Evolutionary conservation across 1,140 invertebrate species (phyloP), one percentile per base, ranked within the genome.

Genomic region (Saxidomus purpurata): DNA sequence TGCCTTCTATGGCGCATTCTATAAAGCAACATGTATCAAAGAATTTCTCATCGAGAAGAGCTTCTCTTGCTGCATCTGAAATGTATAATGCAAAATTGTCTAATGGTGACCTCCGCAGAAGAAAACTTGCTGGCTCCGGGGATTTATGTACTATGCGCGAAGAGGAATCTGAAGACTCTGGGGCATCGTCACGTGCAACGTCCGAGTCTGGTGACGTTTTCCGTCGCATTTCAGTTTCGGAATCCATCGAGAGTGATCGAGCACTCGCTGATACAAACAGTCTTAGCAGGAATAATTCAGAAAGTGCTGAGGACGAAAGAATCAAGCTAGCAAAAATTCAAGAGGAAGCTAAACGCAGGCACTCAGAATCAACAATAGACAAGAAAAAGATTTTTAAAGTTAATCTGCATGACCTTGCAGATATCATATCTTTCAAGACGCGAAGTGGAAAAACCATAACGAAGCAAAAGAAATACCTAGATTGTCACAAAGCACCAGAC

Each of bases 21-120:
- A 81, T 88, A 31, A 88, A 88, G 40, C 55, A 88, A 43, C 86
- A 88, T 43, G 69, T 88, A 81, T 85, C 83, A 47, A 85, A 85
- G 63, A 81, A 40, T 36, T 34, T 69, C n/a, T 52, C 52, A 17
- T 67, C 55, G 13, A 74, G 76, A n/a, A 74, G 86, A 36, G 40
- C 74, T 25, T 67, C 86, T 0, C 77, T 88, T 11, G 86, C 86
- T 71, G 76, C 86, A 9, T n/a, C 61, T 22, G 86, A 88, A 38
- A 55, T 79, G 13, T 79, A 49, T 71, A 63, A 61, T 49, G 34
- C 74, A 22, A 79, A 69, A 31, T 31, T 43, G 43, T 80, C 86
- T 0, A 80, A 69, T 40, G 76, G 77, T 0, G 86, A 88, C 6
- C 17, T 88, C 17, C 47, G 76, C 15, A 55, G 74, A 36, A 31